Conservation (phyloP, 2,113 vertebrate species). For the Osmerus mordax region DNA sequence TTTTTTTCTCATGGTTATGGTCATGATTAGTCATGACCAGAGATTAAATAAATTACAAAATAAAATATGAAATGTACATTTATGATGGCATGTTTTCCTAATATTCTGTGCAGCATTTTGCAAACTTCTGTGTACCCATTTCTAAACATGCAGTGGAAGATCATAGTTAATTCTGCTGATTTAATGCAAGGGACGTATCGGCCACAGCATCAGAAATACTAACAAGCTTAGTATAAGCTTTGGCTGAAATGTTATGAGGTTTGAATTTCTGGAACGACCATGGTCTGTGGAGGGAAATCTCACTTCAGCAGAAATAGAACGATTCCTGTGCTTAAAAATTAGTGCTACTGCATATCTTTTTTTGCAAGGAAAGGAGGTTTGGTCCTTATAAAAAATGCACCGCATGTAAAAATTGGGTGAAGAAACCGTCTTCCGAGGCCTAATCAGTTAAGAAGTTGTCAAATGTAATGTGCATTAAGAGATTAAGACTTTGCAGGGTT, state of each 20-base stretch:
- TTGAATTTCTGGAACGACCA: conserved; percentile 98
- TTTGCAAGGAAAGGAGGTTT: conserved; percentile 76
- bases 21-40: conserved; percentile 41
- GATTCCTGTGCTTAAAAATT: conserved; percentile 76
- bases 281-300: conserved; percentile 92
- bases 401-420: conserved; percentile 57
- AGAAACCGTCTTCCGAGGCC: conserved; percentile 65
- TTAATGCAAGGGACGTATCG: conserved; percentile 99
- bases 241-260: conserved; percentile 97
- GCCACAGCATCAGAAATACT: conserved; percentile 94
- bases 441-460: conserved; percentile 68
- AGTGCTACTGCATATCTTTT: conserved; percentile 75
- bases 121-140: conserved; percentile 93
- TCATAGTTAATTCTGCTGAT: conserved; percentile 99
- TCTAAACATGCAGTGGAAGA: conserved; percentile 88
- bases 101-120: conserved; percentile 98
- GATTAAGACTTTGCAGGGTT: conserved; percentile 59
- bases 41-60: conserved; percentile 22
- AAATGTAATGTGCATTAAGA: conserved; percentile 63
- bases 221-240: conserved; percentile 99
- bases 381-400: conserved; percentile 61
- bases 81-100: conserved; percentile 99
- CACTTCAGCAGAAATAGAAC: conserved; percentile 91
- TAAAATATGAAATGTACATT: conserved; percentile 84
- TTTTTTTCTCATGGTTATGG: conserved; percentile 52